These are phyloP conservation scores for Noctilio leporinus DNA, from an alignment of 2,113 vertebrate genomes.

Conservation along the genomic window DNA sequence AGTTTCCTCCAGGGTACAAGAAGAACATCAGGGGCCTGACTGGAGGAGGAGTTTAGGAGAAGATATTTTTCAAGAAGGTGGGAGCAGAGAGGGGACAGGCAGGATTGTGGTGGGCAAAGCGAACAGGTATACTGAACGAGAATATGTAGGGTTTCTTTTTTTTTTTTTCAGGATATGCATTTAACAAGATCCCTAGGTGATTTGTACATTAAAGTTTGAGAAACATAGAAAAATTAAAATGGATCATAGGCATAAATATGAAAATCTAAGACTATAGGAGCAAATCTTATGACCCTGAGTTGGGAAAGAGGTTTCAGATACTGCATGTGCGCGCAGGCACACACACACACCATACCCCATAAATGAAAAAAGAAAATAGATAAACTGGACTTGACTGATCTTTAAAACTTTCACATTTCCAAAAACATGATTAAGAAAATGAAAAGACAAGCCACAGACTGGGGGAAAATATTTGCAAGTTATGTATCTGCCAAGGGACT, in stretches of 20 bases:
- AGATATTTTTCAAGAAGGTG: not conserved
- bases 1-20: not conserved
- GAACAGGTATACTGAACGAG: not conserved
- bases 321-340: not conserved
- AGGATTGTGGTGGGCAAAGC: not conserved
- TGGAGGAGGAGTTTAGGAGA: not conserved
- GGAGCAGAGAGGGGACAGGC: not conserved
- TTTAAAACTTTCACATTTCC: not conserved
- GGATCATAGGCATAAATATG: not conserved
- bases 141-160: too few relatives aligned
- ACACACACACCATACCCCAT: not conserved
- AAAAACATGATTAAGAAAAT: not conserved
- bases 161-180: not conserved
- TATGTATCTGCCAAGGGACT: not conserved
- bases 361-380: not conserved
- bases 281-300: not conserved
- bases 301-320: not conserved
- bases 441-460: not conserved
- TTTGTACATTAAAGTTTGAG: not conserved
- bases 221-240: slow-evolving; percentile 6
- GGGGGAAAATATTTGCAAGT: not conserved
- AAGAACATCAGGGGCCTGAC: not conserved
- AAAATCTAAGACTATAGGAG: not conserved
- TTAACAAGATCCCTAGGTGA: slow-evolving; percentile 7
- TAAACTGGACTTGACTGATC: not conserved